These are phyloP conservation scores for Psittacula derbiana DNA, from an alignment of 2,797 vertebrate genomes.

Conservation along the genomic window DNA sequence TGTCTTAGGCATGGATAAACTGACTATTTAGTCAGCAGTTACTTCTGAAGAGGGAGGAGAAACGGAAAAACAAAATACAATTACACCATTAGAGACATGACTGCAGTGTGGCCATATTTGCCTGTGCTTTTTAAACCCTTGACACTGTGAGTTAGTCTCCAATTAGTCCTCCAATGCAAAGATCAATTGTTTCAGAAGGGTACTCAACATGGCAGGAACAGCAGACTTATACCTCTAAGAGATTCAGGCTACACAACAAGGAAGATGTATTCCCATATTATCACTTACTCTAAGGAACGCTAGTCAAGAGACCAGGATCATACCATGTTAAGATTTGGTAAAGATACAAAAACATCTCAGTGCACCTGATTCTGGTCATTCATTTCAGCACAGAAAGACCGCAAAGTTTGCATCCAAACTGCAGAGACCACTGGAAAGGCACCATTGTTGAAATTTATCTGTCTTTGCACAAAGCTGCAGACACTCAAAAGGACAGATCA, in stretches of 20 bases:
- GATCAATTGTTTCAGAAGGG: background rate
- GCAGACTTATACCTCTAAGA: background rate
- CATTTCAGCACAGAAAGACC: background rate
- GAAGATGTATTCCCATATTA: background rate
- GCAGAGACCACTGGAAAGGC: background rate
- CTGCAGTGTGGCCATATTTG: background rate
- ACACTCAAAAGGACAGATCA: background rate
- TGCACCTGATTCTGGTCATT: background rate
- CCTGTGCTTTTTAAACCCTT: background rate
- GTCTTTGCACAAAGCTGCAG: background rate
- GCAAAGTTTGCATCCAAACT: background rate
- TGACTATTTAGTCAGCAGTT: background rate
- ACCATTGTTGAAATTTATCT: background rate
- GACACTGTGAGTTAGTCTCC: background rate
- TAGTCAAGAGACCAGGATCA: background rate
- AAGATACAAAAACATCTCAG: background rate
- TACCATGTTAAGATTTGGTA: background rate
- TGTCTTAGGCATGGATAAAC: background rate
- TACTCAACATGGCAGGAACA: background rate
- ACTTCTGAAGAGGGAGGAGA: background rate
- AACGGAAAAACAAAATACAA: background rate
- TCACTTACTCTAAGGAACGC: background rate
- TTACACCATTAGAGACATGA: background rate
- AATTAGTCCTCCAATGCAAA: background rate
- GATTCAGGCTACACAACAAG: background rate